Evolutionary conservation across 2,113 vertebrate species (phyloP).

Genomic region (Elanoides forficatus): DNA sequence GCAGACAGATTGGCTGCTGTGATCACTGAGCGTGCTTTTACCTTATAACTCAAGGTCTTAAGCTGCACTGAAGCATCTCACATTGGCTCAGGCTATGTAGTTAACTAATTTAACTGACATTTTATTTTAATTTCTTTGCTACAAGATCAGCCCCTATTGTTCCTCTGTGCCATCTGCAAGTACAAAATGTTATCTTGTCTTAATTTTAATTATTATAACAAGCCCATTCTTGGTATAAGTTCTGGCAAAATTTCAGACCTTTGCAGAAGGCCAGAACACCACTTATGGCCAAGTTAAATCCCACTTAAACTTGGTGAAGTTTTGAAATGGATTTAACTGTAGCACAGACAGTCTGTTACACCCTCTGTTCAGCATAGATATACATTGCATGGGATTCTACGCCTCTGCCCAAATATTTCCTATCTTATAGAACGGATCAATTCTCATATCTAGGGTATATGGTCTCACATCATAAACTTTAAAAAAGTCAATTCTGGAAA

Average conservation of each 20-base stretch:
- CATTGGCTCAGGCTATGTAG: neutral
- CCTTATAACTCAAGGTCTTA: neutral
- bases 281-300: neutral
- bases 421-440: neutral
- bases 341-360: neutral
- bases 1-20: neutral
- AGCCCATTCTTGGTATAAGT: neutral
- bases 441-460: neutral
- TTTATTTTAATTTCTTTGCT: neutral
- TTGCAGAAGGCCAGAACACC: neutral
- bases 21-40: neutral
- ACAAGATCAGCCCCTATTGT: neutral
- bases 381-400: neutral
- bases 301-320: neutral
- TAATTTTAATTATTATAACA: neutral
- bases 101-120: neutral
- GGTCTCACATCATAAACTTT: neutral
- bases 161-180: neutral
- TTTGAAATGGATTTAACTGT: neutral
- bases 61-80: neutral
- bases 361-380: neutral
- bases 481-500: neutral
- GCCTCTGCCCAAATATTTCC: neutral
- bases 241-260: neutral
- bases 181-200: neutral